Evolutionary conservation across 2,113 vertebrate genomes (phyloP), one percentile per base, ranked within the genome.

Genomic region (Hymenochirus boettgeri): DNA sequence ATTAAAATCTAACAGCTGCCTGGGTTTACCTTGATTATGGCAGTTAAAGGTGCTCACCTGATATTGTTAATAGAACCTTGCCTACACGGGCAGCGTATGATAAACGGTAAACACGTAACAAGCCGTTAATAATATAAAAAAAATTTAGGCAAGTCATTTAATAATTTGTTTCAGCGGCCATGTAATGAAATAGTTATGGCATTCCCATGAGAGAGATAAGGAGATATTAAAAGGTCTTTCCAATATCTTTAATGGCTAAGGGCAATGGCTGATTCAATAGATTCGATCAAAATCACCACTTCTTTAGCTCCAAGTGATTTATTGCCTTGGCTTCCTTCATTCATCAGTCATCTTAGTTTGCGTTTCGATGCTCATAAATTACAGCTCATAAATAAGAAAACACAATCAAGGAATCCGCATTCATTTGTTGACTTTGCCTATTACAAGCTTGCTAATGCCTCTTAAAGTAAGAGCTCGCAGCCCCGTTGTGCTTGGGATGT

Each of bases 351-450:
- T 72, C 75, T 83, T 79, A 86, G 91, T 90, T 91, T 93, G 86
- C 86, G 91, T 85, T 88, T 82, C 83, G 77, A 82, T 74, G 82
- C 89, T 95, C 91, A 94, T 95, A 94, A 97, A 97, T 97, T 96
- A 96, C 87, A 79, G 81, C 92, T 94, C 92, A 93, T 97, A 97
- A 98, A 97, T 97, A 96, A 93, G 90, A 94, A 88, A 88, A 84
- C 91, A 94, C 89, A 94, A 93, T 95, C 92, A 94, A 86, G 88
- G 80, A 90, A 94, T 96, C 90, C 90, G 90, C 87, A 95, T 92
- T 90, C 92, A 91, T 91, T 91, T 87, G 87, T 86, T 83, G 82
- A 17, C 79, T 81, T 83, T 82, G 80, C 84, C 81, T 83, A 74
- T 82, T 83, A 82, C 84, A 82, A 75, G 83, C 80, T 74, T 62